Evolutionary conservation across 2,888 invertebrate species (phyloP), one percentile per base, ranked within the genome.

Genomic region (Philaethria dido): DNA sequence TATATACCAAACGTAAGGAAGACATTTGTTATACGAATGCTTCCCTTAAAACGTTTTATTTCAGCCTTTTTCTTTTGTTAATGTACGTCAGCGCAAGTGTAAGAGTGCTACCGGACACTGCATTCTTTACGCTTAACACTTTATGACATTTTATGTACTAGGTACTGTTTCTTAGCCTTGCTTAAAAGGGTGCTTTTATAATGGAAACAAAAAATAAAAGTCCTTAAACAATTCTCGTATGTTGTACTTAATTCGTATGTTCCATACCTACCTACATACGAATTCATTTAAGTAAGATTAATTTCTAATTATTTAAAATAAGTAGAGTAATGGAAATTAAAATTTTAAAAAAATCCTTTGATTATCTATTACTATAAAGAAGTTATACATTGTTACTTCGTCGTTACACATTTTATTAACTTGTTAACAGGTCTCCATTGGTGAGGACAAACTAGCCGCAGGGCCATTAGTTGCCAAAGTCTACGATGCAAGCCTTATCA

Each of bases 391-490:
- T 16, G 20, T 48, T 18, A n/a, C n/a, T 39, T 13, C 39, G 8
- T 25, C 6, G 6, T 29, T 52, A 52, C 29, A 52, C 0, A 52
- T 16, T 52, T 11, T 50, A 39, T 33, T 45, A 25, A 50, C 22
- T 69, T 68, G 62, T 74, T 69, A 72, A 11, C 80, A 93, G 93
- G 92, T 95, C 18, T 92, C 95, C 69, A 97, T 98, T 73, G 97
- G 96, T 74, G 98, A 98, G 71, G 96, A 97, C 79, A 97, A 98
- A 88, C 93, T 99, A 77, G 95, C 96, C 73, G 97, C 97, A 63
- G 98, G 98, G 20, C 98, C 98, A 14, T 94, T 98, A 72, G 95
- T 98, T 70, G 98, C 98, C 77, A 98, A 98, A 93, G 98, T 98
- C 55, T 99, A 98, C 91, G 98, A 99, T 87, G 96, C 98, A 72